These are phyloP conservation scores for Trididemnum nubilum DNA, from an alignment of 23 tunicate species.

Conservation along the genomic window DNA sequence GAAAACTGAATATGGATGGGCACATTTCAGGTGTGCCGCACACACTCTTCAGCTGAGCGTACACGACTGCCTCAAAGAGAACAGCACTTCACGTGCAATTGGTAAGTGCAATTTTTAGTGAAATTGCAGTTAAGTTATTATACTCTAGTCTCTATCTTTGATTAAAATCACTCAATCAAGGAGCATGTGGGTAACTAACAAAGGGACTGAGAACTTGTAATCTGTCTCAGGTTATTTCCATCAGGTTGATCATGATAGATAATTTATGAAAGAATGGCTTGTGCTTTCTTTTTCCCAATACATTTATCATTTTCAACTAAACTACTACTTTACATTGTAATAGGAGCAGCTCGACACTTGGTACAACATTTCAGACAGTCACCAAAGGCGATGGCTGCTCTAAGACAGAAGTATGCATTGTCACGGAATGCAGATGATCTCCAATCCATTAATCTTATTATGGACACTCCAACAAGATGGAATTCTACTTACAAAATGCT, in stretches of 20 bases:
- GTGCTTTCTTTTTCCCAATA: not conserved
- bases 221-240: no score
- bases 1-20: conserved; percentile 3
- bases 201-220: not conserved
- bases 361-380: conserved; percentile 13
- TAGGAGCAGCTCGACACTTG: not conserved
- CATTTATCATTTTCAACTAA: no score
- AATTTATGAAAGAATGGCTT: not conserved
- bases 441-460: not conserved
- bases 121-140: not conserved
- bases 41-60: conserved; percentile 13
- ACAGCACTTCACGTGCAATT: not conserved
- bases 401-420: not conserved
- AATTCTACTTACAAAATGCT: conserved; percentile 11
- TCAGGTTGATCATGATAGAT: not conserved
- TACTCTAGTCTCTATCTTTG: no score
- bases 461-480: conserved; percentile 18
- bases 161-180: not conserved
- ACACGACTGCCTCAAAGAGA: conserved; percentile 2
- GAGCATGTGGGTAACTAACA: not conserved
- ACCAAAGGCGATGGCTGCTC: not conserved
- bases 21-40: conserved; percentile 7
- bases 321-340: not conserved
- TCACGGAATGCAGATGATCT: not conserved
- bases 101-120: not conserved